Evolutionary conservation across 2,888 invertebrate species (phyloP), one percentile per base, ranked within the genome.

Genomic region (Heteromyza rotundicornis): DNA sequence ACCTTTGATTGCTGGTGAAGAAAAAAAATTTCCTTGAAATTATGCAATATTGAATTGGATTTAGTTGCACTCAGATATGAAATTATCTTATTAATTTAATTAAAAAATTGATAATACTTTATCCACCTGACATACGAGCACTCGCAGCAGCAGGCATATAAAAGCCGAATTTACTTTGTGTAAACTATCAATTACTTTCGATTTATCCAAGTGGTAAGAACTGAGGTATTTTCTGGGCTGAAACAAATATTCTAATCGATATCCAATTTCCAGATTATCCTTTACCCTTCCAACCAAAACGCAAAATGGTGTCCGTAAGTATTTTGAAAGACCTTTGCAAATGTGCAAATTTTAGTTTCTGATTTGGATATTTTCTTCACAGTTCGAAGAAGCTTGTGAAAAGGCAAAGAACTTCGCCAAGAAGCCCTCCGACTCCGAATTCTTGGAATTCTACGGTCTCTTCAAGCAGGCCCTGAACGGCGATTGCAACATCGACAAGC

Each of bases 391-490:
- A 70, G 72, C 75, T 52, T 52, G 66, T 53, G 74, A 76, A 67
- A 84, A 87, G 68, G 89, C 92, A 12, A 93, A 89, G 85, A 87
- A 87, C 71, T 87, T 95, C 84, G 88, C 89, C 70, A 87, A 87
- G 70, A 88, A 87, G 72, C 95, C 95, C 17, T 86, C 87, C 14
- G 92, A 95, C 80, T 85, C 86, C 2, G 94, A 95, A 78, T 87
- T 94, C 80, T 85, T 95, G 64, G 90, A 92, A 65, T 82, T 95
- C 23, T 96, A 96, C 82, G 90, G 89, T 1, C 85, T 94, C 10
- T 96, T 86, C 86, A 95, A 96, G 80, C 95, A 96, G 82, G 92
- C 88, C 2, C 89, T 87, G 57, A 83, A 89, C 68, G 95, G 95
- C 1, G 94, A 95, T 80, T 86, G 89, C 63, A 90, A 91, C 80